These are phyloP conservation scores for Yponomeuta cagnagella DNA, from an alignment of 2,888 invertebrate species.

Conservation along the genomic window DNA sequence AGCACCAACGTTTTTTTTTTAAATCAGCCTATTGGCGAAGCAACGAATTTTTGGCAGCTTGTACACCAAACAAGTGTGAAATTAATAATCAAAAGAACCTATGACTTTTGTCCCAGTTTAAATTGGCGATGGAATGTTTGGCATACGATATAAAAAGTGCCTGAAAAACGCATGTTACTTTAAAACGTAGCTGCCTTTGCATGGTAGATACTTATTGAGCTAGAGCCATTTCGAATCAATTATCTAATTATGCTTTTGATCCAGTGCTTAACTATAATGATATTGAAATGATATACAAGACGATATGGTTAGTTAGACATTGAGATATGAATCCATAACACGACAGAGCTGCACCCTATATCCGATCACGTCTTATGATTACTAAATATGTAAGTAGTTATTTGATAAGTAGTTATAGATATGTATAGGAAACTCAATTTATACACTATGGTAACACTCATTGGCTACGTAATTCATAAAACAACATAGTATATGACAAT, in stretches of 20 bases:
- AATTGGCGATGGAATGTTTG: background rate
- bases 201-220: background rate
- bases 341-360: conserved; percentile 45
- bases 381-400: conserved; percentile 43
- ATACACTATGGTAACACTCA: conserved; percentile 63
- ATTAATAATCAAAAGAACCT: background rate
- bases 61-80: background rate
- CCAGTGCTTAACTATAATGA: conserved; percentile 17
- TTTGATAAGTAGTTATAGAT: conserved; percentile 53
- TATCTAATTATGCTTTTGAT: background rate
- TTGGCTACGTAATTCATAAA: conserved; percentile 47
- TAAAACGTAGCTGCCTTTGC: background rate
- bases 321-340: conserved; percentile 31
- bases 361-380: conserved; percentile 48
- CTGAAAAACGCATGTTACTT: background rate
- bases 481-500: conserved; percentile 10
- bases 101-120: background rate
- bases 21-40: conserved; percentile 49
- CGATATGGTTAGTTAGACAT: conserved; percentile 51
- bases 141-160: background rate
- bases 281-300: conserved; percentile 26
- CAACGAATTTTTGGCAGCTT: background rate
- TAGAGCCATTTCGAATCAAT: background rate
- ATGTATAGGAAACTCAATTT: conserved; percentile 59
- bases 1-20: conserved; percentile 62